These are phyloP conservation scores for Lasioglossum villosulum DNA, from an alignment of 2,888 invertebrate species.

Conservation along the genomic window DNA sequence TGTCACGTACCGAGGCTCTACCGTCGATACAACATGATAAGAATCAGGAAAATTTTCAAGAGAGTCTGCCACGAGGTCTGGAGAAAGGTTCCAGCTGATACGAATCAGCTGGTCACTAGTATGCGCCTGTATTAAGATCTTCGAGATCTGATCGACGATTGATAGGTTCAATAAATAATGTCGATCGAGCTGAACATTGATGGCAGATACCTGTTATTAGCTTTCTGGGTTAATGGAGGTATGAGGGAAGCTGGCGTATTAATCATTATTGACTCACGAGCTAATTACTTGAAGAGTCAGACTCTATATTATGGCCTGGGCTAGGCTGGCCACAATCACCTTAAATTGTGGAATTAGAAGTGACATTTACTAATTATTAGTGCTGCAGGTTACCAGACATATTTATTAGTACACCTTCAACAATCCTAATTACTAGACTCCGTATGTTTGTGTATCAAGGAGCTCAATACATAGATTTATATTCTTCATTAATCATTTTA, in stretches of 20 bases:
- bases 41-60: background rate
- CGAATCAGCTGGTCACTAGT: background rate
- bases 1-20: conserved; percentile 4
- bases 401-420: too few species aligned
- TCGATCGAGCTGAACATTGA: background rate
- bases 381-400: too few species aligned
- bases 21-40: background rate
- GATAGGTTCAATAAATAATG: background rate
- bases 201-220: background rate
- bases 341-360: background rate
- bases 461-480: too few species aligned
- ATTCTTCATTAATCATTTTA: too few species aligned
- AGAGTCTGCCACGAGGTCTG: background rate
- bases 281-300: background rate
- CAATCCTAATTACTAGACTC: too few species aligned
- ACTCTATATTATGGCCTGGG: background rate
- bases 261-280: background rate
- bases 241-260: background rate
- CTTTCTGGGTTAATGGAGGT: background rate
- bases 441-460: too few species aligned
- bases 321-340: background rate
- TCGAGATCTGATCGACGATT: background rate
- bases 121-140: background rate
- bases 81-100: background rate
- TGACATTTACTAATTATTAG: background rate